Percentiles rank a stretch among this genome's conserved stretches.
Evolutionary conservation across 2,797 vertebrate genomes (phyloP).

Genomic region (Neopelma chrysocephalum): DNA sequence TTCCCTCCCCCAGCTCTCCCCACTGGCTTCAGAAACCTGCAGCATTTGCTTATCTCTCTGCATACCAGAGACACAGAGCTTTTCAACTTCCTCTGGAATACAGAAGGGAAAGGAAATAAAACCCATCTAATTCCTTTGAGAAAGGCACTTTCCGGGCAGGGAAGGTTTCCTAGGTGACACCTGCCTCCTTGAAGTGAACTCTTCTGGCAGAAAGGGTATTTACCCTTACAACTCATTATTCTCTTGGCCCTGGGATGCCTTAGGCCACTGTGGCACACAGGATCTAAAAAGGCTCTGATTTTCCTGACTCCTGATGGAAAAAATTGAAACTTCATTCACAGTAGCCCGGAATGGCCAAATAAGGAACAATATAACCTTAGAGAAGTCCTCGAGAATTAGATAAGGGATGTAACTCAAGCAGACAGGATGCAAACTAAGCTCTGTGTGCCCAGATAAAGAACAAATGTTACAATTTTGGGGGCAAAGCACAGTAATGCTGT

Average conservation of each 20-base stretch:
- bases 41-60: too few species aligned
- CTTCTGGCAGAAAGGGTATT: too few species aligned
- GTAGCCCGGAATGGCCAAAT: neutral
- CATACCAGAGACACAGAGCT: too few species aligned
- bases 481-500: neutral
- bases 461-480: neutral
- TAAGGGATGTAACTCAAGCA: neutral
- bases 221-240: neutral
- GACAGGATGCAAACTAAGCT: neutral
- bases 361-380: neutral
- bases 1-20: too few species aligned
- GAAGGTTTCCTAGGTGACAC: too few species aligned
- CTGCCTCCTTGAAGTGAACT: too few species aligned
- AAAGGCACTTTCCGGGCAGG: too few species aligned
- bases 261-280: rapidly evolving
- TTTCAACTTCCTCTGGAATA: too few species aligned
- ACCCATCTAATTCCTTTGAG: too few species aligned
- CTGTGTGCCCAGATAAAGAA: neutral
- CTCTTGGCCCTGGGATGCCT: neutral
- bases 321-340: neutral
- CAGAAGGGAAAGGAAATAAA: too few species aligned
- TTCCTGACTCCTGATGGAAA: neutral
- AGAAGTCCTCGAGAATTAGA: neutral
- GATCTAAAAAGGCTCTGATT: neutral
- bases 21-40: too few species aligned